phyloP scores from a whole-genome alignment of 2,113 vertebrate genomes.

The Cyanoliseus patagonus region DNA sequence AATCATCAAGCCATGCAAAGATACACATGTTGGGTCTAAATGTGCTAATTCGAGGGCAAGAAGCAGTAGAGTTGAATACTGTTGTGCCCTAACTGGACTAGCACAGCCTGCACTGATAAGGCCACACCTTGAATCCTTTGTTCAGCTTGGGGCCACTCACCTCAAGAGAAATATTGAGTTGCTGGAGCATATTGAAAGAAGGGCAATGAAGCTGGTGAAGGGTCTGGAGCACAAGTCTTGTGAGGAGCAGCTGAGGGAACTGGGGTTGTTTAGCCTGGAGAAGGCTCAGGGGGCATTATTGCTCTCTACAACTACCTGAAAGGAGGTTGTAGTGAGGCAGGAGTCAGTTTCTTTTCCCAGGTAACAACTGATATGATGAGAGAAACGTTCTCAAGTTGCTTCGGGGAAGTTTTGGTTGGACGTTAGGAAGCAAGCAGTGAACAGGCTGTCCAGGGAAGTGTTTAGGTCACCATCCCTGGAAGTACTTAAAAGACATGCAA shows the following conservation, averaged over 20 bases:
- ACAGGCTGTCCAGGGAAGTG: not conserved
- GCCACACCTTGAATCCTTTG: not conserved
- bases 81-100: not conserved
- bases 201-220: not conserved
- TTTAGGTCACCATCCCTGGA: not conserved
- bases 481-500: not conserved
- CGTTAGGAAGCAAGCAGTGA: not conserved
- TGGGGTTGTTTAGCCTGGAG: not conserved
- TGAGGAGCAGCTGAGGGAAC: not conserved
- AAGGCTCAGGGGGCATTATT: not conserved
- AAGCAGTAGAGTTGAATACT: not conserved
- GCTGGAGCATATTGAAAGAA: not conserved
- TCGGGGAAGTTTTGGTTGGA: not conserved
- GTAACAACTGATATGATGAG: not conserved
- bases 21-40: not conserved
- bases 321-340: fast-evolving
- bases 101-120: not conserved
- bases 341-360: not conserved
- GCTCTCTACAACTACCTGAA: not conserved
- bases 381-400: fast-evolving
- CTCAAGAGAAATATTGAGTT: not conserved
- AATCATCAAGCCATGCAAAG: not conserved
- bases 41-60: not conserved
- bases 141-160: not conserved
- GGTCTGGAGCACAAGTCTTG: not conserved